Evolutionary conservation across 2,888 invertebrate genomes (phyloP).

Genomic region (Mechanitis mazaeus): DNA sequence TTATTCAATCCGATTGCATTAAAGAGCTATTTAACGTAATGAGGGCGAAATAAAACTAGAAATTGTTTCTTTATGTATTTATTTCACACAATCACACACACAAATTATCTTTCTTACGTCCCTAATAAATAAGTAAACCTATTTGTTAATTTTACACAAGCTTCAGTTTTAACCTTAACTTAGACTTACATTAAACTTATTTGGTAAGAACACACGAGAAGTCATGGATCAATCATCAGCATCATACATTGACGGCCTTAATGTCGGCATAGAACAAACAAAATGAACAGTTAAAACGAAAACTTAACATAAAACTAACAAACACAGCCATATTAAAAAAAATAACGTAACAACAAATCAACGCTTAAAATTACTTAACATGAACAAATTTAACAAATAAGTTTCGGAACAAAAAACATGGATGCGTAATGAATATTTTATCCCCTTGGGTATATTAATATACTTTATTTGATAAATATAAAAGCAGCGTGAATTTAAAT

Average conservation of each 20-base stretch:
- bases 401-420: constrained; percentile 39
- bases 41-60: constrained; percentile 35
- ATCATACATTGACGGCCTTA: constrained; percentile 50
- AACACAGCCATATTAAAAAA: constrained; percentile 66
- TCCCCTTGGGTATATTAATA: constrained; percentile 39
- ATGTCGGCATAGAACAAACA: constrained; percentile 64
- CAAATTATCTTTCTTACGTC: constrained; percentile 54
- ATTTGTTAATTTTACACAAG: constrained; percentile 77
- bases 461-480: constrained; percentile 30
- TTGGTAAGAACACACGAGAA: constrained; percentile 20
- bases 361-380: constrained; percentile 65
- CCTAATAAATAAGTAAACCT: constrained; percentile 56
- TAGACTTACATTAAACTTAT: constrained; percentile 34
- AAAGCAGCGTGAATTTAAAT: constrained; percentile 28
- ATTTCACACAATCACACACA: constrained; percentile 61
- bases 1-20: constrained; percentile 35
- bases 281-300: constrained; percentile 61
- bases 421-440: constrained; percentile 57
- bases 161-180: constrained; percentile 74
- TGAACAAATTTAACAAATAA: constrained; percentile 45
- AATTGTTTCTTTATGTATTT: constrained; percentile 40
- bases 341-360: constrained; percentile 69
- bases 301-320: constrained; percentile 77
- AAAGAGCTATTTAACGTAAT: constrained; percentile 27
- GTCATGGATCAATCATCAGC: constrained; percentile 7